These are phyloP conservation scores for Micromussa lordhowensis DNA, from an alignment of 92 coral and sea anemone species.

Conservation along the genomic window DNA sequence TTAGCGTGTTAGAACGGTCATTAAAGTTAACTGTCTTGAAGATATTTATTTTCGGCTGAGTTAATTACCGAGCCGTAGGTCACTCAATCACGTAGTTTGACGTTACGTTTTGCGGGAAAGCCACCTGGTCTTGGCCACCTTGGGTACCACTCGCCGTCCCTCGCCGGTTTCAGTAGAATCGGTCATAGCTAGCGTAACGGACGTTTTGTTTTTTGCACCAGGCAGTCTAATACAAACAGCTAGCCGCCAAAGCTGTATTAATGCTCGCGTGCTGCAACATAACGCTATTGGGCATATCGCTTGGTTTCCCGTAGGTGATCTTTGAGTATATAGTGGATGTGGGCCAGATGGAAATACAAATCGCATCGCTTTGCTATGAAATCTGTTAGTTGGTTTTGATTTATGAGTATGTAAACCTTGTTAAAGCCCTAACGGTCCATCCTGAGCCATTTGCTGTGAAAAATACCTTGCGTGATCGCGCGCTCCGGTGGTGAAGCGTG, in stretches of 20 bases:
- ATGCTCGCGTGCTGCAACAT: slow-evolving; percentile 44
- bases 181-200: background rate
- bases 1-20: background rate
- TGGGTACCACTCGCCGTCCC: background rate
- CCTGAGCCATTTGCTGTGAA: background rate
- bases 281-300: slow-evolving; percentile 20
- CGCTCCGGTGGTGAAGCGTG: slow-evolving; percentile 43
- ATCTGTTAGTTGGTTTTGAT: background rate
- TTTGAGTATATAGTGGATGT: background rate
- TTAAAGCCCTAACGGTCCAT: background rate
- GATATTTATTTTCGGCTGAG: slow-evolving; percentile 27
- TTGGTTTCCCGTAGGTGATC: slow-evolving; percentile 13
- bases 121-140: slow-evolving; percentile 37
- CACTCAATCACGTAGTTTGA: slow-evolving; percentile 25
- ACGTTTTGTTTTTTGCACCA: slow-evolving; percentile 1
- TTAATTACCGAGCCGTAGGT: slow-evolving; percentile 26
- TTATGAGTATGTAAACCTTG: background rate
- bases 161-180: background rate
- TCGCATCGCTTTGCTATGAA: slow-evolving; percentile 1
- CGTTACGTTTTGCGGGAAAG: slow-evolving; percentile 23
- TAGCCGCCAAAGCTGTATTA: slow-evolving; percentile 17
- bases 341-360: background rate
- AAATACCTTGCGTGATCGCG: slow-evolving; percentile 46
- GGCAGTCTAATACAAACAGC: slow-evolving; percentile 10
- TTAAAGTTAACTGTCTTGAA: background rate